These are phyloP conservation scores for Heliconius erato DNA, from an alignment of 2,888 invertebrate species.

Conservation along the genomic window DNA sequence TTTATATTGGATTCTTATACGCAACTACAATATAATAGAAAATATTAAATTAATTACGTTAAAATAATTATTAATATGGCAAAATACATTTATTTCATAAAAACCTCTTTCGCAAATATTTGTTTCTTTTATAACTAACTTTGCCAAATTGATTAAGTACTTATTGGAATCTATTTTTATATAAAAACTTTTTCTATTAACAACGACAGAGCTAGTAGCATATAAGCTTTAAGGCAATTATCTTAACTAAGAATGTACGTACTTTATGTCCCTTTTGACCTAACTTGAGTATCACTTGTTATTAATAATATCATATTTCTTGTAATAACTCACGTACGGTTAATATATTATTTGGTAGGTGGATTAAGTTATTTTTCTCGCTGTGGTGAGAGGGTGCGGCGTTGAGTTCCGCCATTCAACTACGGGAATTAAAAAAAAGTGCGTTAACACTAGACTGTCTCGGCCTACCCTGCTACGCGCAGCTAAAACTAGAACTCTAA, in stretches of 20 bases:
- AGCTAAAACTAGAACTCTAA: too few species aligned
- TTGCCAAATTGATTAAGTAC: not conserved
- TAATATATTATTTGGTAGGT: too few species aligned
- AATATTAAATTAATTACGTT: not conserved
- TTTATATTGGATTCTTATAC: too few species aligned
- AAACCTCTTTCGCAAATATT: constrained; percentile 12
- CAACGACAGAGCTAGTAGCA: not conserved
- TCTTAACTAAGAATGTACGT: not conserved
- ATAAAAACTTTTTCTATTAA: not conserved
- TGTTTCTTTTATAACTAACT: not conserved
- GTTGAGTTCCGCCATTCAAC: too few species aligned
- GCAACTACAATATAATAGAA: not conserved
- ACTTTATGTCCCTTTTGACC: not conserved
- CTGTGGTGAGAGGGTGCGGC: too few species aligned
- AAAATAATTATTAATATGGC: not conserved
- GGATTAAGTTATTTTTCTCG: too few species aligned
- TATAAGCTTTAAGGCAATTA: not conserved
- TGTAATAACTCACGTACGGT: too few species aligned
- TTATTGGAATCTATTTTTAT: constrained; percentile 3
- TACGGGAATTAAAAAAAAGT: too few species aligned
- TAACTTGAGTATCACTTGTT: too few species aligned
- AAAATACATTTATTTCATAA: not conserved
- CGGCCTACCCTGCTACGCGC: too few species aligned
- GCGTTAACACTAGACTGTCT: too few species aligned
- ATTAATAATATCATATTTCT: too few species aligned